Evolutionary conservation across 2,797 vertebrate genomes (phyloP).

Genomic region (Mycteria americana): DNA sequence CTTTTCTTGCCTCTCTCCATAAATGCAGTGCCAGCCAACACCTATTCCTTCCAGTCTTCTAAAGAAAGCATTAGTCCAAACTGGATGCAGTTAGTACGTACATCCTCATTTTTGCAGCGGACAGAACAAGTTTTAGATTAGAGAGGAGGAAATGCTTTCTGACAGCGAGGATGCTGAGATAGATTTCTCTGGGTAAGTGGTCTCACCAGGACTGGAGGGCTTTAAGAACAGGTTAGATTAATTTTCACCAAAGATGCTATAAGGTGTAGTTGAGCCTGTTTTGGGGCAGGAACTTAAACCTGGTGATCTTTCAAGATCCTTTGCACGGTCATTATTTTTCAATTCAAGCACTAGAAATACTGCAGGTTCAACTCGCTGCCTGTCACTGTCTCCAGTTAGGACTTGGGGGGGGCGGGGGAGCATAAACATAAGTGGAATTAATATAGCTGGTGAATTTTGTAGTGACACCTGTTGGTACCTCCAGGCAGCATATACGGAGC

Average conservation of each 20-base stretch:
- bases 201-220: neutral
- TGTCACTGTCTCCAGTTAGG: neutral
- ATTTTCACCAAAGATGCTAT: neutral
- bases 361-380: neutral
- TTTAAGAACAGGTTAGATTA: neutral
- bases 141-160: neutral
- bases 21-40: neutral
- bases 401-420: rapidly evolving
- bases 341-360: neutral
- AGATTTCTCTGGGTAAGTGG: neutral
- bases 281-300: neutral
- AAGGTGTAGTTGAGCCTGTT: neutral
- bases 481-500: neutral
- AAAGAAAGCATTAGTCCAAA: neutral
- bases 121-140: neutral
- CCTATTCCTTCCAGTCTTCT: neutral
- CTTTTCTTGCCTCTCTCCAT: neutral
- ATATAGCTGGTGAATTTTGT: neutral
- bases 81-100: neutral
- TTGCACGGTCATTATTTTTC: neutral
- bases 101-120: neutral
- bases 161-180: neutral
- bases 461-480: neutral
- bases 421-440: neutral
- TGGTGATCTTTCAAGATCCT: neutral